Conservation (phyloP, 1,140 invertebrate species). For the Nephotettix cincticeps region DNA sequence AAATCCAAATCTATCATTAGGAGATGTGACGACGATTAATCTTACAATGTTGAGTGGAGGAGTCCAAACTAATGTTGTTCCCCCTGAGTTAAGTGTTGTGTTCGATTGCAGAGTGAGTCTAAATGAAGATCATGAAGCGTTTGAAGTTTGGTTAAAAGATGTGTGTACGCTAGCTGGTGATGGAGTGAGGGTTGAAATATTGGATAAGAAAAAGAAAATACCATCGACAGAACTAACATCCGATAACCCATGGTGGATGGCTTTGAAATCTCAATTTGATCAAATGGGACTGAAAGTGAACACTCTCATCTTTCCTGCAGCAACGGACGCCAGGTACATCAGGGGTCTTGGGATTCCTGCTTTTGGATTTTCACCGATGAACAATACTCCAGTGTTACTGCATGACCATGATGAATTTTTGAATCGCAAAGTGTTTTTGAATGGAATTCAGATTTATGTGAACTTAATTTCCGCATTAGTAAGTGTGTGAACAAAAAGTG, state of each 20-base stretch:
- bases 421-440: slow-evolving; percentile 66
- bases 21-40: slow-evolving; percentile 88
- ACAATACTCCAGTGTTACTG: slow-evolving; percentile 67
- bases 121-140: slow-evolving; percentile 63
- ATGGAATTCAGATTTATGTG: slow-evolving; percentile 67
- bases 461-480: slow-evolving; percentile 46
- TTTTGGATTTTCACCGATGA: slow-evolving; percentile 51
- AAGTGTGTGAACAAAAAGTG: slow-evolving; percentile 25
- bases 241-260: slow-evolving; percentile 6
- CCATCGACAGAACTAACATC: not conserved
- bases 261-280: not conserved
- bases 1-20: slow-evolving; percentile 64
- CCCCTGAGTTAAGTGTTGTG: slow-evolving; percentile 68
- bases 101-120: slow-evolving; percentile 84
- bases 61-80: slow-evolving; percentile 92
- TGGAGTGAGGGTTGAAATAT: slow-evolving; percentile 69
- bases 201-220: slow-evolving; percentile 57
- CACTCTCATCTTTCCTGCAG: slow-evolving; percentile 73
- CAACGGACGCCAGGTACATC: slow-evolving; percentile 74
- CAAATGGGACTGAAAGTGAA: slow-evolving; percentile 54
- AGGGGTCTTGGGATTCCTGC: slow-evolving; percentile 48
- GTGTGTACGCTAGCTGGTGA: slow-evolving; percentile 77
- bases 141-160: slow-evolving; percentile 55
- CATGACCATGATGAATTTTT: slow-evolving; percentile 76
- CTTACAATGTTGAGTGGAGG: slow-evolving; percentile 81